Base-by-base conservation (phyloP, 2,888 invertebrate species). In the Philereme vetulata region DNA sequence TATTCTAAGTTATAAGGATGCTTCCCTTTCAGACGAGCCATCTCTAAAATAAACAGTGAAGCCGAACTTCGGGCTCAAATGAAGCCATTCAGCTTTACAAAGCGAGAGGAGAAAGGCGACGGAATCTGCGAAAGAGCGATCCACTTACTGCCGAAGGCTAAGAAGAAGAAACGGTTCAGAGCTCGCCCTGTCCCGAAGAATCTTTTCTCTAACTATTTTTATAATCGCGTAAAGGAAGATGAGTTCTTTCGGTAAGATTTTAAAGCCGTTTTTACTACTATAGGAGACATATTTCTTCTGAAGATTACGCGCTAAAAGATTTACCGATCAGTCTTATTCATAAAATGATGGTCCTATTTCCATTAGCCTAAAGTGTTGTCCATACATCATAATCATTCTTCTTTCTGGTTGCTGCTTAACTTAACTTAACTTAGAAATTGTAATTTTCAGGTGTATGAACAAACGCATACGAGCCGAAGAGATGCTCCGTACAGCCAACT, bases 111-210 rank as follows among this genome's bases (percentile, higher is more conserved):
- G 72, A 93, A 93, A 64, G 86, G 90, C 1, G 38, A 84, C 34
- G 88, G 85, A 53, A 80, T 83, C 40, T 91, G 91, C 56, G 86
- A 90, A n/a, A 73, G 85, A 55, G 88, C 81, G 0, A 66, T 74
- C 4, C 76, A 84, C 35, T 74, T 75, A 9, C 56, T 87, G 1
- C 87, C 90, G 2, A 90, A 91, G 62, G 72, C 73, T 40, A 93
- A 76, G 72, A 93, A 84, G 85, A 93, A 89, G 65, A 93, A 93
- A 70, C 84, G 89, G 46, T 95, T 96, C 74, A 93, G 87, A 72
- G 95, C 95, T 0, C 94, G 94, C 66, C 95, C 95, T 0, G 93
- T 95, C 7, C 95, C 96, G 0, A 95, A 93, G 75, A 94, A 95
- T 80, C 83, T 95, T 32, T 95, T 95, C 75, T 95, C 95, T 10